Percentiles rank a stretch among this genome's conserved stretches.
Conservation (phyloP, 2,113 vertebrate species). For the Pipra filicauda region DNA sequence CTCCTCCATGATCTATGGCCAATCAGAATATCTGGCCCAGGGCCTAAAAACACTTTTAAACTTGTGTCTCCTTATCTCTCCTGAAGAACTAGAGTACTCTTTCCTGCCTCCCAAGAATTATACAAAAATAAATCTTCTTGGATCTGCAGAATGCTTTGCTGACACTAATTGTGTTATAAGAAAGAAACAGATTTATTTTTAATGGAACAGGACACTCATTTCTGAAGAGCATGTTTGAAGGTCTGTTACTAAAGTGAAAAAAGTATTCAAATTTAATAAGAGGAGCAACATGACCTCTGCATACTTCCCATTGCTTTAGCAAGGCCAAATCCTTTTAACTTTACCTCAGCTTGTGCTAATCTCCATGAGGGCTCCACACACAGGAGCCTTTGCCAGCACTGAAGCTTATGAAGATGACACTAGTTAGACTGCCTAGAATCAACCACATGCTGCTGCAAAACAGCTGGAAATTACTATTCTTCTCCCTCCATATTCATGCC, state of each 20-base stretch:
- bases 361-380: neutral
- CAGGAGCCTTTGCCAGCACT: neutral
- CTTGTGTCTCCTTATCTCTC: conserved; percentile 21
- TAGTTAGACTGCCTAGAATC: neutral
- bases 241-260: conserved; percentile 27
- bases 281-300: conserved; percentile 18
- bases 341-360: conserved; percentile 8
- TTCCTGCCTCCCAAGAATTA: conserved; percentile 38
- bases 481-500: neutral
- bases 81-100: conserved; percentile 11
- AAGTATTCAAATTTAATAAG: conserved; percentile 38
- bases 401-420: neutral
- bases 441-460: neutral
- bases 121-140: conserved; percentile 35
- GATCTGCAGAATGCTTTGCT: conserved; percentile 42
- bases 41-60: conserved; percentile 37
- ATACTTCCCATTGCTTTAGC: conserved; percentile 26
- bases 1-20: neutral
- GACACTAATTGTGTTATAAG: conserved; percentile 55
- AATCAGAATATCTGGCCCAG: conserved; percentile 3
- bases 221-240: neutral
- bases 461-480: neutral
- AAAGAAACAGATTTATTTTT: conserved; percentile 50
- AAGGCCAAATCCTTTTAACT: conserved; percentile 23
- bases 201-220: conserved; percentile 42